These are phyloP conservation scores for Falco concolor DNA, from an alignment of 2,797 vertebrate genomes.

Conservation along the genomic window DNA sequence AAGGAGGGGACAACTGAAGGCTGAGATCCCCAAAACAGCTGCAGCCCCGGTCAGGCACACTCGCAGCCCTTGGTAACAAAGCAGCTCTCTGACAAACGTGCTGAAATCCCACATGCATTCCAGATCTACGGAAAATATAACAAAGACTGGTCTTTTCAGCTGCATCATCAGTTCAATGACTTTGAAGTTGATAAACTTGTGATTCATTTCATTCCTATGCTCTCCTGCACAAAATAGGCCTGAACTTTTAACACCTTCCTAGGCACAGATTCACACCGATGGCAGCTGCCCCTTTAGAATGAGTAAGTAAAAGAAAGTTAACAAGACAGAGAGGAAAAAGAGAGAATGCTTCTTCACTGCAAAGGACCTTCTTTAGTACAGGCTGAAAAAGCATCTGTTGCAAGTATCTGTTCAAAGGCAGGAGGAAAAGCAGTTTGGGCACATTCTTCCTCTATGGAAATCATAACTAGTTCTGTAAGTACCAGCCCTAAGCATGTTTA, in stretches of 20 bases:
- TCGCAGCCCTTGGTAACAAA: not conserved
- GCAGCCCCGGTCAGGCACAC: not conserved
- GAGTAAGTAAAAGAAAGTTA: not conserved
- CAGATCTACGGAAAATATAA: not conserved
- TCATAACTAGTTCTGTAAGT: not conserved
- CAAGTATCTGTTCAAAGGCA: not conserved
- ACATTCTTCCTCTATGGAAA: not conserved
- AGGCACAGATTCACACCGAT: rapidly evolving
- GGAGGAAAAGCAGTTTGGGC: not conserved
- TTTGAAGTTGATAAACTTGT: not conserved
- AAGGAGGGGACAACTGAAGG: not conserved
- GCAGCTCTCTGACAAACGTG: not conserved
- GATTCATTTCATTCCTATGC: not conserved
- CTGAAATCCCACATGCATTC: not conserved
- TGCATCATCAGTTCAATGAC: not conserved
- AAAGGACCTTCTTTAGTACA: not conserved
- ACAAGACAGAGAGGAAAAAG: not conserved
- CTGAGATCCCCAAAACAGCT: not conserved
- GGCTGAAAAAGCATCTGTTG: not conserved
- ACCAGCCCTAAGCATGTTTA: not conserved
- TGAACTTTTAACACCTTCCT: not conserved
- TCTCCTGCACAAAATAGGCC: not conserved
- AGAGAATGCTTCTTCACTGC: not conserved
- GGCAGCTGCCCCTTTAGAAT: not conserved
- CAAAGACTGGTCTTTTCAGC: not conserved